Evolutionary conservation across 1,140 invertebrate species (phyloP), one percentile per base, ranked within the genome.

Genomic region (Ooceraea biroi): DNA sequence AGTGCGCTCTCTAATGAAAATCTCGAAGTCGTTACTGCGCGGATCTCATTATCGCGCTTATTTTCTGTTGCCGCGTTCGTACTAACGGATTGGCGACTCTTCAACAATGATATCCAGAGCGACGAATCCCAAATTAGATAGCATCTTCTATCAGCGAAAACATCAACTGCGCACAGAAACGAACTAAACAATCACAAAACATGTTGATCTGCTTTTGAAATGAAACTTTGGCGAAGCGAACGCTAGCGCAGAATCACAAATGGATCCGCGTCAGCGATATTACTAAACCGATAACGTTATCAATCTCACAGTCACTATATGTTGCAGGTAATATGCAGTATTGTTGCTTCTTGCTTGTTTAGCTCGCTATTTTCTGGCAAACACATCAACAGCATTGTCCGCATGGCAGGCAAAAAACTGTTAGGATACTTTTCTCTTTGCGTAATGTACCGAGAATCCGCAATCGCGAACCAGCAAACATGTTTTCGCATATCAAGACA

Each of bases 11-110:
- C 41, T 80, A 80, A 80, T 80, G 76, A 58, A 80, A 80, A 80
- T 80, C 65, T 57, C 36, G 7, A 80, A 71, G 65, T 80, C 50
- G 63, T 80, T 80, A 80, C 25, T 80, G 52, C 65, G 65, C n/a
- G 36, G 50, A 57, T 69, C 76, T 80, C 76, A 69, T 80, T 80
- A 80, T 80, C 76, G 48, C 65, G 65, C 50, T 80, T 80, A 80
- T 80, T 80, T 57, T 69, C 76, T 27, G 60, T 66, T 36, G 44
- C 73, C 65, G 44, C 73, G 19, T 50, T 48, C 30, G 48, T 30
- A n/a, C 27, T 30, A n/a, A 41, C 46, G 27, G 36, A 22, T 78
- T 30, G n/a, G 12, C 22, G n/a, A 22, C 22, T 66, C 36, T 55
- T 55, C 22, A 44, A 22, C 50, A 27, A 60, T 25, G 48, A 22